phyloP scores from a whole-genome alignment of 2,113 vertebrate genomes.

The Herpetotheres cachinnans region DNA sequence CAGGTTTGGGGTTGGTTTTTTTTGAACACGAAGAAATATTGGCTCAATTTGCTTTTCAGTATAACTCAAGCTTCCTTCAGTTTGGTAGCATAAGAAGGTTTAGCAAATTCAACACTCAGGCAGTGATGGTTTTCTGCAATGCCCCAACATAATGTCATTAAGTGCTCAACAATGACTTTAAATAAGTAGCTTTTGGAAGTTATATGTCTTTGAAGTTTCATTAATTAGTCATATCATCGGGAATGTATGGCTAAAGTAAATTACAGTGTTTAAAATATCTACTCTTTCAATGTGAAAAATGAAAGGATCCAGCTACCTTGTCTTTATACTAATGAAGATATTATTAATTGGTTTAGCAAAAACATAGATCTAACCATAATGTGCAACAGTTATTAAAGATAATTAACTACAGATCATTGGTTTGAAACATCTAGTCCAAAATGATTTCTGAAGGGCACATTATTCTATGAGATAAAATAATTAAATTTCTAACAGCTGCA shows the following conservation, averaged over 20 bases:
- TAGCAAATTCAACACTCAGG: constrained; percentile 66
- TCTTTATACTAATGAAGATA: constrained; percentile 88
- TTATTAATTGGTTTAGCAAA: constrained; percentile 90
- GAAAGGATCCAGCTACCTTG: constrained; percentile 85
- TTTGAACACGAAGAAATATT: constrained; percentile 48
- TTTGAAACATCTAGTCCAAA: constrained; percentile 88
- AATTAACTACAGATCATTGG: constrained; percentile 89
- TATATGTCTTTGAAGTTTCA: constrained; percentile 83
- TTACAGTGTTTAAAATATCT: constrained; percentile 86
- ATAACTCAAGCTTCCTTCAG: constrained; percentile 47
- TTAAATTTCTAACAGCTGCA: constrained; percentile 87
- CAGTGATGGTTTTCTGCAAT: constrained; percentile 61
- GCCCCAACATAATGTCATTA: constrained; percentile 76
- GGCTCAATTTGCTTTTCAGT: constrained; percentile 59
- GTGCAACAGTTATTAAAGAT: constrained; percentile 90
- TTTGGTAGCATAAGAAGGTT: constrained; percentile 61
- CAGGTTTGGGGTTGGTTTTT: constrained; percentile 36
- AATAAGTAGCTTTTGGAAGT: constrained; percentile 84
- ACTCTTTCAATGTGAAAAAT: constrained; percentile 87
- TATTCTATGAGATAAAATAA: constrained; percentile 89
- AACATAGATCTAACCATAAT: constrained; percentile 88
- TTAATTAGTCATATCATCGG: constrained; percentile 83
- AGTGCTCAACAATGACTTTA: constrained; percentile 79
- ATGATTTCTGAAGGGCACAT: constrained; percentile 88
- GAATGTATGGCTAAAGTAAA: constrained; percentile 86